These are phyloP conservation scores for Sternarchorhynchus goeldii DNA, from an alignment of 2,797 vertebrate genomes.

Conservation along the genomic window DNA sequence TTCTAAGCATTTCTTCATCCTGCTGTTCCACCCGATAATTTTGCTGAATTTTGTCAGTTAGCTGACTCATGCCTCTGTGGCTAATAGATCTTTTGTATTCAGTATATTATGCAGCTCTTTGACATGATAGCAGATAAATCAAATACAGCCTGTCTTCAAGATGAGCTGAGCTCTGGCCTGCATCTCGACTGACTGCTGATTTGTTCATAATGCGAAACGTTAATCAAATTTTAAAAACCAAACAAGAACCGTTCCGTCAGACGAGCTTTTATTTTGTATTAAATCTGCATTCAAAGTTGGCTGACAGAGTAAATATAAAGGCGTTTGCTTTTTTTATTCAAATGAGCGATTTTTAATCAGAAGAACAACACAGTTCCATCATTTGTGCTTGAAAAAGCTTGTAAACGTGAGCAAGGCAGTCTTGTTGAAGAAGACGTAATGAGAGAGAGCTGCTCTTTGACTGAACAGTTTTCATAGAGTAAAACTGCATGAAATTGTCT, in stretches of 20 bases:
- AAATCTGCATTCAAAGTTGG: background rate
- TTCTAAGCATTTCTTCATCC: slow-evolving; percentile 12
- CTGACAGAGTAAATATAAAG: slow-evolving; percentile 2
- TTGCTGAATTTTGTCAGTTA: slow-evolving; percentile 21
- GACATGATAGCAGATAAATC: slow-evolving; percentile 28
- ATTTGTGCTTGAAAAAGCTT: background rate
- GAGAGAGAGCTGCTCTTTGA: background rate
- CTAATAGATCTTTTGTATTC: slow-evolving; percentile 44
- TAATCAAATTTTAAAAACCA: slow-evolving; percentile 16
- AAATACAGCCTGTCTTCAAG: slow-evolving; percentile 17
- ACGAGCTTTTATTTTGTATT: background rate
- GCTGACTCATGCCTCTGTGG: slow-evolving; percentile 43
- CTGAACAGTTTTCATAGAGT: slow-evolving; percentile 21
- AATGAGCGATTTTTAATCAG: slow-evolving; percentile 13
- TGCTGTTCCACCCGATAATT: slow-evolving; percentile 30
- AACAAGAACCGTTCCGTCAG: background rate
- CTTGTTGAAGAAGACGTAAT: background rate
- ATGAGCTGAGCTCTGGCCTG: slow-evolving; percentile 21
- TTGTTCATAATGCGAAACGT: slow-evolving; percentile 21
- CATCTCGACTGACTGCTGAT: slow-evolving; percentile 23
- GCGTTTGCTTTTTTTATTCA: background rate
- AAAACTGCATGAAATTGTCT: slow-evolving; percentile 18
- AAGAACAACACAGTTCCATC: no score
- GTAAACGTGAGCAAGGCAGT: background rate
- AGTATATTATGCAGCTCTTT: slow-evolving; percentile 26